Evolutionary conservation across 2,797 vertebrate genomes (phyloP).

Genomic region (Microhierax caerulescens): DNA sequence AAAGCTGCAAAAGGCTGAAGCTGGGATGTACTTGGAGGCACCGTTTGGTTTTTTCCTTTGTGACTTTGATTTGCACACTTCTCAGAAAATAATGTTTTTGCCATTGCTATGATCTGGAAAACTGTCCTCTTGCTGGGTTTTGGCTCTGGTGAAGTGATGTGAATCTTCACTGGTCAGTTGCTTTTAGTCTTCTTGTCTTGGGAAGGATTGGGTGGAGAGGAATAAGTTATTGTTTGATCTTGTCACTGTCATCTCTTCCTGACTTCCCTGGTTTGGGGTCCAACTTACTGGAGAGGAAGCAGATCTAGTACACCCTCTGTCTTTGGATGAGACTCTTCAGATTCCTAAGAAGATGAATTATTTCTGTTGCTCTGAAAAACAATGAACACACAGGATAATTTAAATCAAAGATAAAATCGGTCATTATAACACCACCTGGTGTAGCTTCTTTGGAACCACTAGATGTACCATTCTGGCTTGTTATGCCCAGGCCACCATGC

Average conservation of each 20-base stretch:
- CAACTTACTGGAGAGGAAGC: not conserved
- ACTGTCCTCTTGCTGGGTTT: not conserved
- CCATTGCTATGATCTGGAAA: not conserved
- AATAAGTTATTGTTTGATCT: not conserved
- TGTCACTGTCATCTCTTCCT: not conserved
- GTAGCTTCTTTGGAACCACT: not conserved
- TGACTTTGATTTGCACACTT: not conserved
- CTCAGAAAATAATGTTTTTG: not conserved
- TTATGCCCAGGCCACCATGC: not conserved
- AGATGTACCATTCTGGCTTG: not conserved
- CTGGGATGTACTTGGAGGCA: not conserved
- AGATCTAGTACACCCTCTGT: not conserved
- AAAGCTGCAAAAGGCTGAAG: not conserved
- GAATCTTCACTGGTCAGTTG: not conserved
- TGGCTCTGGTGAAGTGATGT: not conserved
- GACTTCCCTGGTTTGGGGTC: not conserved
- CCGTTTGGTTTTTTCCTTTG: not conserved
- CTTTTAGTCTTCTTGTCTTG: not conserved
- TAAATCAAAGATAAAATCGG: not conserved
- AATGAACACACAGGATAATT: not conserved
- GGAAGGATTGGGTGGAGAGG: not conserved
- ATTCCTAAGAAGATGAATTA: not conserved
- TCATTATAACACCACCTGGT: not conserved
- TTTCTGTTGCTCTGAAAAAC: not conserved
- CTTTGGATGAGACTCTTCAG: not conserved